phyloP scores from a whole-genome alignment of 2,888 invertebrate species.

The Tillus elongatus region DNA sequence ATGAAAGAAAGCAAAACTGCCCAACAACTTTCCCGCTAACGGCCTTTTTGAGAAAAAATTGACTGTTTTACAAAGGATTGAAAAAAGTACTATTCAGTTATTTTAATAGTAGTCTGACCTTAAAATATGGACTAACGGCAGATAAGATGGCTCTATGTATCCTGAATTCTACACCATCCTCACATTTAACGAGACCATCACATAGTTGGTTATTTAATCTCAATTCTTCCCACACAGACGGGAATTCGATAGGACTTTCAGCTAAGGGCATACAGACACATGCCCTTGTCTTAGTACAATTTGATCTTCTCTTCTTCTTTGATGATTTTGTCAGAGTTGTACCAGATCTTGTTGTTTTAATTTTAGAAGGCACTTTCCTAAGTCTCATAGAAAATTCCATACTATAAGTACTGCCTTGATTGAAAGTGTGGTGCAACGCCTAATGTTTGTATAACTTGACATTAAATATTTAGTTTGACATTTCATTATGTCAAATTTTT shows the following conservation, averaged over 20 bases:
- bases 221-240: conserved; percentile 59
- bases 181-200: conserved; percentile 59
- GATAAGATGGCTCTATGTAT: conserved; percentile 64
- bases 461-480: neutral
- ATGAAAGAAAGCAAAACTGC: no score
- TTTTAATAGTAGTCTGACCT: no score
- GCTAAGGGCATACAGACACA: conserved; percentile 54
- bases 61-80: no score
- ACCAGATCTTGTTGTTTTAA: neutral
- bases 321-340: neutral
- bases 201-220: conserved; percentile 57
- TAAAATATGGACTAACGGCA: conserved; percentile 65
- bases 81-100: no score
- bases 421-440: conserved; percentile 14
- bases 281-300: conserved; percentile 41
- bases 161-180: conserved; percentile 51
- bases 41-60: no score
- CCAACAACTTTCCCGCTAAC: no score
- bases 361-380: conserved; percentile 9
- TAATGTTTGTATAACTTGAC: conserved; percentile 9
- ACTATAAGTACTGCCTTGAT: conserved; percentile 9
- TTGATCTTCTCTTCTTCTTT: conserved; percentile 14
- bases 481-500: no score
- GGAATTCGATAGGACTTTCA: conserved; percentile 54
- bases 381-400: conserved; percentile 16